Evolutionary conservation across 2,888 invertebrate genomes (phyloP).

Genomic region (Stenolophus ochropezus): DNA sequence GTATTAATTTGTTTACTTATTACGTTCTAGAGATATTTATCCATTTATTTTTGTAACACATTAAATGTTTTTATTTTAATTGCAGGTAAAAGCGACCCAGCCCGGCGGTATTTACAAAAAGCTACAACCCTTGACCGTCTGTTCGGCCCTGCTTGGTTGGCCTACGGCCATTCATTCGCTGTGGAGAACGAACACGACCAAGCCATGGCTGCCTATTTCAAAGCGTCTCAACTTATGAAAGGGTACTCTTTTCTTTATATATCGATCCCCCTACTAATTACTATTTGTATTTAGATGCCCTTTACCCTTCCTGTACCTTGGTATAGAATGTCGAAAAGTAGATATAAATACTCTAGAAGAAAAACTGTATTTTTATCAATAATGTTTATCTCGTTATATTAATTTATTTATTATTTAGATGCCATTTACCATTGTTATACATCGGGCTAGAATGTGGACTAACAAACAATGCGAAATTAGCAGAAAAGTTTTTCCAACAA

Average conservation of each 20-base stretch:
- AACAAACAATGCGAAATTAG: constrained; percentile 93
- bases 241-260: too few species aligned
- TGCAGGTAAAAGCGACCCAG: constrained; percentile 89
- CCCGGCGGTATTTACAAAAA: constrained; percentile 91
- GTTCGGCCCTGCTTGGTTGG: constrained; percentile 98
- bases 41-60: too few species aligned
- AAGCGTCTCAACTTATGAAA: constrained; percentile 96
- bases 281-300: too few species aligned
- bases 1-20: too few species aligned
- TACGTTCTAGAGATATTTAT: too few species aligned
- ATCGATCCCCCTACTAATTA: too few species aligned
- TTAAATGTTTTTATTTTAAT: constrained; percentile 43
- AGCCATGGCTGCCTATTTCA: constrained; percentile 99
- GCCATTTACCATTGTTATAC: constrained; percentile 95
- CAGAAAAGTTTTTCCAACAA: constrained; percentile 93
- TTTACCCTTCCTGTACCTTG: too few species aligned
- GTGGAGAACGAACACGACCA: constrained; percentile 98
- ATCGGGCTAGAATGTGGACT: constrained; percentile 97
- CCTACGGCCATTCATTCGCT: constrained; percentile 98
- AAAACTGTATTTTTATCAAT: too few species aligned
- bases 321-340: too few species aligned
- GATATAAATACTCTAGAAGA: too few species aligned
- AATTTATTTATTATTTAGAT: too few species aligned
- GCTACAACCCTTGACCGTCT: constrained; percentile 91
- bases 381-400: too few species aligned